These are phyloP conservation scores for Procambarus clarkii DNA, from an alignment of 1,140 invertebrate species.

Conservation along the genomic window DNA sequence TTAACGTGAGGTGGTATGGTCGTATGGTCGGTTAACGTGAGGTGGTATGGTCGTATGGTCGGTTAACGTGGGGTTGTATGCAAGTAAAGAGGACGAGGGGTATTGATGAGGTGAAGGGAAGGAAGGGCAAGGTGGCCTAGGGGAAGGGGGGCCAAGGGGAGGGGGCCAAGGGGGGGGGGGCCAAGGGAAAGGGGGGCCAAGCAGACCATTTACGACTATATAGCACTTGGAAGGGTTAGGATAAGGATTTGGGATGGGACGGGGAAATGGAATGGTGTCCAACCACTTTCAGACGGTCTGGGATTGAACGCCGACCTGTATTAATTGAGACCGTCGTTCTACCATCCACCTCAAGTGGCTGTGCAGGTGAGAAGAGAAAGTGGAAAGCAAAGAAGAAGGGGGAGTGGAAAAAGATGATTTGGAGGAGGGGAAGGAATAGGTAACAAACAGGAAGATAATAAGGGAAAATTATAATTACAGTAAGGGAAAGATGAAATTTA, in stretches of 20 bases:
- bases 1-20: no score
- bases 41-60: no score
- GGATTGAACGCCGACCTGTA: no score
- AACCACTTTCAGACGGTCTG: no score
- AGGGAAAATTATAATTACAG: neutral
- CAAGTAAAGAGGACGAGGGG: no score
- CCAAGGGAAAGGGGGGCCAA: neutral
- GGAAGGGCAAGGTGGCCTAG: neutral
- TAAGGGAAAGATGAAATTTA: neutral
- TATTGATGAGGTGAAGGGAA: neutral
- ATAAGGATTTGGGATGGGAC: no score
- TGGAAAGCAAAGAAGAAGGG: neutral
- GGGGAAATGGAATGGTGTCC: no score
- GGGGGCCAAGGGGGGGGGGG: neutral
- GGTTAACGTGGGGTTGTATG: no score
- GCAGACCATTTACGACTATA: neutral
- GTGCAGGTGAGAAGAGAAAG: neutral
- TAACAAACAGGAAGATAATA: neutral
- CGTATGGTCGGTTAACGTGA: no score
- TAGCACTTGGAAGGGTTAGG: neutral
- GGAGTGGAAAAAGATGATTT: neutral
- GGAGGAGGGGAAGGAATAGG: neutral
- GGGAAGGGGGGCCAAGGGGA: no score
- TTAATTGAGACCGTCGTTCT: no score
- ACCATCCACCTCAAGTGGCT: neutral